These are phyloP conservation scores for Enchytraeus crypticus DNA, from an alignment of 2,888 invertebrate genomes.

Conservation along the genomic window DNA sequence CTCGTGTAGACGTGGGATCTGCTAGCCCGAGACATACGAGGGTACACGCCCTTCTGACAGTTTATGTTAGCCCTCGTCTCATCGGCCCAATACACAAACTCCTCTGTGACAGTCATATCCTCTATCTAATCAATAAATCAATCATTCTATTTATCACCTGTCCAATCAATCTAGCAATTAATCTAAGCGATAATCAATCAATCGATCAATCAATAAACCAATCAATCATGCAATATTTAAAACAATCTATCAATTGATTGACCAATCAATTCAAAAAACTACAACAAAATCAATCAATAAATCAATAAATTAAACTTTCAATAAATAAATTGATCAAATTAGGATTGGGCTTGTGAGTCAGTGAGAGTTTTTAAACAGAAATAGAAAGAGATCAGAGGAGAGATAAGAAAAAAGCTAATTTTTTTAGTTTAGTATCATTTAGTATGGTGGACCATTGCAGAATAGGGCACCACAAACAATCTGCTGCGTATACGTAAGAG, in stretches of 20 bases:
- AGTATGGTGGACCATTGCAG: too few species aligned
- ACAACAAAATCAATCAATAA: neutral
- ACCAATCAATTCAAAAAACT: neutral
- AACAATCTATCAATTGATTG: neutral
- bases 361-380: neutral
- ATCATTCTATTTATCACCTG: neutral
- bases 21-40: conserved; percentile 18
- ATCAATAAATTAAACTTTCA: neutral
- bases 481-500: too few species aligned
- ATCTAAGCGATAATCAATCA: too few species aligned
- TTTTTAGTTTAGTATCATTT: too few species aligned
- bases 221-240: too few species aligned
- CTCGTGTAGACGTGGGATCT: conserved; percentile 19
- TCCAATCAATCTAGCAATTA: too few species aligned
- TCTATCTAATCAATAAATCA: conserved; percentile 15
- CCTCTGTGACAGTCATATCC: conserved; percentile 23
- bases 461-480: too few species aligned
- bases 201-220: too few species aligned
- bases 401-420: too few species aligned
- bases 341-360: neutral
- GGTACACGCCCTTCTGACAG: conserved; percentile 19
- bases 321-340: neutral
- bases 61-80: conserved; percentile 19
- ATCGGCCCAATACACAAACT: conserved; percentile 27
- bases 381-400: too few species aligned